These are phyloP conservation scores for Galleria mellonella DNA, from an alignment of 1,140 invertebrate genomes.

Conservation along the genomic window DNA sequence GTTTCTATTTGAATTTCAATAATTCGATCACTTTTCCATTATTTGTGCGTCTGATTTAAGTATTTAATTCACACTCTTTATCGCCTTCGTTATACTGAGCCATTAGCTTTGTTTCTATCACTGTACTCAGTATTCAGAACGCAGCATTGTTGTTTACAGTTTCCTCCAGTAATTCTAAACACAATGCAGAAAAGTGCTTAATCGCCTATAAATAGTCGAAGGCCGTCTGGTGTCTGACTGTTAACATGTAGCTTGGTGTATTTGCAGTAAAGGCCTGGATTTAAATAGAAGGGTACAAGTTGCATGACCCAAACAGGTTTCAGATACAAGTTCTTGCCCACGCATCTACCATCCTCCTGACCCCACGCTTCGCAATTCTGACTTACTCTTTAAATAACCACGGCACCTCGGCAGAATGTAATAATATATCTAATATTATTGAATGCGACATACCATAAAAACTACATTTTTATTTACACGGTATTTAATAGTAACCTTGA, in stretches of 20 bases:
- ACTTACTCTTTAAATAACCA: slow-evolving; percentile 27
- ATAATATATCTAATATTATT: background rate
- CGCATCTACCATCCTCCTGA: slow-evolving; percentile 50
- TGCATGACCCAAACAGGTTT: slow-evolving; percentile 68
- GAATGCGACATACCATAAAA: too few species aligned
- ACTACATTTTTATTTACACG: slow-evolving; percentile 8
- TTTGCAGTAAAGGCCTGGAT: slow-evolving; percentile 49
- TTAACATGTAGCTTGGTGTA: slow-evolving; percentile 31
- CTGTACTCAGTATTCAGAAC: too few species aligned
- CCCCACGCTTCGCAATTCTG: slow-evolving; percentile 44
- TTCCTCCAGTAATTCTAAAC: too few species aligned
- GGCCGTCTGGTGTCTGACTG: slow-evolving; percentile 19
- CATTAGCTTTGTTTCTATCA: too few species aligned
- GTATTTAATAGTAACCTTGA: background rate
- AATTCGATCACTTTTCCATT: too few species aligned
- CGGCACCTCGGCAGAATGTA: background rate
- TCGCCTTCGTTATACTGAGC: too few species aligned
- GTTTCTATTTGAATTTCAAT: too few species aligned
- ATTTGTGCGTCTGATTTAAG: too few species aligned
- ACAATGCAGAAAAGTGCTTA: slow-evolving; percentile 3
- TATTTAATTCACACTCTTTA: too few species aligned
- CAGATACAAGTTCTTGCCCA: slow-evolving; percentile 50
- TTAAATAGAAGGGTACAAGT: slow-evolving; percentile 67
- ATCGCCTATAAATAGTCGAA: slow-evolving; percentile 37
- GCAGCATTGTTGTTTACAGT: too few species aligned